Evolutionary conservation across 2,797 vertebrate genomes (phyloP).

Genomic region (Melanotaenia pygmaea): DNA sequence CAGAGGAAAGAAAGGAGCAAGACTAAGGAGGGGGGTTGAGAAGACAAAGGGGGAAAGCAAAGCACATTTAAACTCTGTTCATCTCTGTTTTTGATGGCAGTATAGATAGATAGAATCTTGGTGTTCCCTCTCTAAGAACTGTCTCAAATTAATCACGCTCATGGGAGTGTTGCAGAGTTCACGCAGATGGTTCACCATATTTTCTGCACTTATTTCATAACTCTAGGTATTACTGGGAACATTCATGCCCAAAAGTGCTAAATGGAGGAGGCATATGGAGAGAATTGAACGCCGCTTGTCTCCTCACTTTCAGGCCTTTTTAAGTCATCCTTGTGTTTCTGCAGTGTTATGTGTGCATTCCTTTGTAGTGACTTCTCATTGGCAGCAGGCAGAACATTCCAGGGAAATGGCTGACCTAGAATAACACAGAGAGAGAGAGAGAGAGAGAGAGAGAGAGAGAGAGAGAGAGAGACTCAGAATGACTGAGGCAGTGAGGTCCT

Average conservation of each 20-base stretch:
- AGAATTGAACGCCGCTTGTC: slow-evolving; percentile 14
- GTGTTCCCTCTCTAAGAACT: slow-evolving; percentile 4
- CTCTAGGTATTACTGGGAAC: slow-evolving; percentile 5
- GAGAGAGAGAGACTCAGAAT: slow-evolving; percentile 25
- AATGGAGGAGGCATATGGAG: slow-evolving; percentile 2
- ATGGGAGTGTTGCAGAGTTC: neutral
- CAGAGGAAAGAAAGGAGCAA: slow-evolving; percentile 12
- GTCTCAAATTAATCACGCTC: slow-evolving; percentile 7
- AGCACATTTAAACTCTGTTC: slow-evolving; percentile 21
- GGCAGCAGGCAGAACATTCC: slow-evolving; percentile 80
- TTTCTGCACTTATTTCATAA: slow-evolving; percentile 21
- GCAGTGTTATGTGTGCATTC: slow-evolving; percentile 78
- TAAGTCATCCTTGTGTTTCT: slow-evolving; percentile 81
- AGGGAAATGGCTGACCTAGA: slow-evolving; percentile 82
- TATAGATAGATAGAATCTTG: neutral
- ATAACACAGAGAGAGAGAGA: slow-evolving; percentile 66
- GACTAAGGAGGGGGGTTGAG: slow-evolving; percentile 5
- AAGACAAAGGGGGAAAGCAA: slow-evolving; percentile 51
- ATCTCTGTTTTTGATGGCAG: slow-evolving; percentile 8
- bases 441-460: slow-evolving; percentile 4
- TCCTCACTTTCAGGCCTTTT: slow-evolving; percentile 78
- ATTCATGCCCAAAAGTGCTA: slow-evolving; percentile 6
- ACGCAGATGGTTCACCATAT: slow-evolving; percentile 31
- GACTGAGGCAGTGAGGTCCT: slow-evolving; percentile 47
- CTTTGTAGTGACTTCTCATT: slow-evolving; percentile 81